phyloP scores from a whole-genome alignment of 2,797 vertebrate species.

The Prunella strophiata region DNA sequence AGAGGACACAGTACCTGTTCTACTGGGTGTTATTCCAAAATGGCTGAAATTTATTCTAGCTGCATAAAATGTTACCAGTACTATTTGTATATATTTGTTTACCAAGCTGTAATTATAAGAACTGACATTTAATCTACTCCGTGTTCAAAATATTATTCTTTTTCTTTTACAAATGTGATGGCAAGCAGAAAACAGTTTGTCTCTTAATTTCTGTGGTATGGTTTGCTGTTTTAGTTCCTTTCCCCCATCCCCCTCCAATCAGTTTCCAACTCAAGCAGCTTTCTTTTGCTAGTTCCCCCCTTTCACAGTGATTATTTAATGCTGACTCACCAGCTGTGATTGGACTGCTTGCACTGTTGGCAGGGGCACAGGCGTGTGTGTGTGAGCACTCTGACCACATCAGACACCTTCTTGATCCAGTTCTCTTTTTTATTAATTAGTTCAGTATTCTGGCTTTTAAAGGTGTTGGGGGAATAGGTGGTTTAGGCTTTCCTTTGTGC shows the following conservation, averaged over 20 bases:
- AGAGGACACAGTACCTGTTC: not conserved
- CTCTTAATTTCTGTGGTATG: not conserved
- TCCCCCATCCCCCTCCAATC: not conserved
- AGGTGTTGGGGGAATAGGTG: not conserved
- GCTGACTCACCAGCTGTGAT: not conserved
- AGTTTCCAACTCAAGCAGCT: not conserved
- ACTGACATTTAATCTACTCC: not conserved
- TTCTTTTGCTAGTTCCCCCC: not conserved
- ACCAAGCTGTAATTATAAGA: not conserved
- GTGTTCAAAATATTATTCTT: not conserved
- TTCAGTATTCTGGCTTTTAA: not conserved
- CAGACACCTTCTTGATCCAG: not conserved
- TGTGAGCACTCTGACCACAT: not conserved
- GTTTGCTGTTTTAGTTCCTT: not conserved
- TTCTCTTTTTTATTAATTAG: not conserved
- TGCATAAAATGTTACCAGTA: not conserved
- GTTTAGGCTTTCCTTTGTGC: not conserved
- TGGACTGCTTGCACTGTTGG: not conserved
- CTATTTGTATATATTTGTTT: not conserved
- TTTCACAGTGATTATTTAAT: not conserved
- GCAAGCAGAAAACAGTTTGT: not conserved
- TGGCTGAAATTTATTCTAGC: not conserved
- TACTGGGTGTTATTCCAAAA: not conserved
- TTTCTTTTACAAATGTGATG: not conserved
- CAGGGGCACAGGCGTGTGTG: rapidly evolving